Evolutionary conservation across 2,797 vertebrate species (phyloP), one percentile per base, ranked within the genome.

Genomic region (Morus bassanus): DNA sequence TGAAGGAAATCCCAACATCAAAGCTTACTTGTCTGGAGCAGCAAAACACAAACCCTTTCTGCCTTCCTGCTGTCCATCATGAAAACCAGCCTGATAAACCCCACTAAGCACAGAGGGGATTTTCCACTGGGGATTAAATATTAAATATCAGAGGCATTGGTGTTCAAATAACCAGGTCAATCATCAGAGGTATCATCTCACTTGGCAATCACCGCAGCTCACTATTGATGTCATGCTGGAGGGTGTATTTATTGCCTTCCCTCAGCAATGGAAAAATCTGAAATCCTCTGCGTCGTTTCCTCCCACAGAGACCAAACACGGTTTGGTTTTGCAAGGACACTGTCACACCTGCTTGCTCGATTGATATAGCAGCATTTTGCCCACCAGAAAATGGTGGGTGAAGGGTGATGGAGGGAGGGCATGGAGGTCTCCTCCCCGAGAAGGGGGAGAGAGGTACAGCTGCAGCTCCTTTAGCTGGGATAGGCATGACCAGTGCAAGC

Each of bases 221-320:
- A 2, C 69, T 87, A 70, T 77, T 43, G 78, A 95, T 87, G 86
- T 45, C 1, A 0, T 78, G 91, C 95, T 94, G 82, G 76, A 95
- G 89, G 95, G 83, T 88, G 43, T 70, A 61, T 95, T 95, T 94
- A 93, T 93, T 0, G 14, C 63, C 43, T 67, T 92, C 68, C 79
- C 79, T 92, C 51, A 88, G 73, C 91, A 76, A 79, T 84, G 92
- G 95, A 94, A 96, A 96, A 96, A 88, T 72, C 87, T 81, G 76
- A 92, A 78, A 56, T 64, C 69, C 54, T 73, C 82, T 72, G n/a
- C 46, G 13, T 41, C 7, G 3, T 25, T 89, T 91, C 65, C 81
- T 93, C 82, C 23, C 0, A 0, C 30, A 67, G 31, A 61, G n/a
- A 46, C 37, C 72, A 89, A 67, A 85, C 30, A 5, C 6, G 8